Evolutionary conservation across 2,797 vertebrate species (phyloP).

Genomic region (Smutsia temminckii): DNA sequence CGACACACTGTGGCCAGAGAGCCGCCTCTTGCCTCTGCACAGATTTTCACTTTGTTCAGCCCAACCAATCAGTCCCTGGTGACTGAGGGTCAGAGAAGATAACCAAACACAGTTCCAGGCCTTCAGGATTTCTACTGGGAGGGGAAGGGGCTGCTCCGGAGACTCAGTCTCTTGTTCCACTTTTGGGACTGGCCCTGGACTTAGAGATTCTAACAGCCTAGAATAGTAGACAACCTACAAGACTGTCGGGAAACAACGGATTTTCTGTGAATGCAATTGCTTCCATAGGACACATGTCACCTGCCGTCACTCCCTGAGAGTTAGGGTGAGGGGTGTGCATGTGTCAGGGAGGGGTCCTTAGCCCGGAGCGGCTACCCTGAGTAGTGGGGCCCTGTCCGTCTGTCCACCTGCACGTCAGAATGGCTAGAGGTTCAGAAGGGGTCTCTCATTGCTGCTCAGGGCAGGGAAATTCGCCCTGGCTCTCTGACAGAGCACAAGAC

Average conservation of each 20-base stretch:
- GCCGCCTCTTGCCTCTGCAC: accelerated
- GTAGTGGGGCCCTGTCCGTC: neutral
- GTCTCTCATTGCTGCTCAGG: neutral
- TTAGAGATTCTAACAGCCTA: neutral
- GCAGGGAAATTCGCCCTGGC: neutral
- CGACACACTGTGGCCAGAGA: accelerated
- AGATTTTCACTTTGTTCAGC: neutral
- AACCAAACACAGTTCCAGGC: neutral
- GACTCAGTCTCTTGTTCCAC: neutral
- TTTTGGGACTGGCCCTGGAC: neutral
- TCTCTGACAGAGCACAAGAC: accelerated
- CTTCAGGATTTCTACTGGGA: neutral
- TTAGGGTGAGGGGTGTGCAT: neutral
- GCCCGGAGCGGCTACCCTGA: neutral
- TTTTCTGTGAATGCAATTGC: neutral
- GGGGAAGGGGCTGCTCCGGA: neutral
- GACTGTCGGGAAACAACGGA: neutral
- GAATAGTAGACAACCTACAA: neutral
- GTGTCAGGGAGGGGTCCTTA: accelerated
- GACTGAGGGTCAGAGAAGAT: neutral
- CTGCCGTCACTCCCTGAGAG: neutral
- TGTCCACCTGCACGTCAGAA: neutral
- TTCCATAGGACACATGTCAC: neutral
- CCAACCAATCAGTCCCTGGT: neutral
- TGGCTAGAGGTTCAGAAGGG: neutral